These are phyloP conservation scores for Ruditapes philippinarum DNA, from an alignment of 1,140 invertebrate genomes.

Conservation along the genomic window DNA sequence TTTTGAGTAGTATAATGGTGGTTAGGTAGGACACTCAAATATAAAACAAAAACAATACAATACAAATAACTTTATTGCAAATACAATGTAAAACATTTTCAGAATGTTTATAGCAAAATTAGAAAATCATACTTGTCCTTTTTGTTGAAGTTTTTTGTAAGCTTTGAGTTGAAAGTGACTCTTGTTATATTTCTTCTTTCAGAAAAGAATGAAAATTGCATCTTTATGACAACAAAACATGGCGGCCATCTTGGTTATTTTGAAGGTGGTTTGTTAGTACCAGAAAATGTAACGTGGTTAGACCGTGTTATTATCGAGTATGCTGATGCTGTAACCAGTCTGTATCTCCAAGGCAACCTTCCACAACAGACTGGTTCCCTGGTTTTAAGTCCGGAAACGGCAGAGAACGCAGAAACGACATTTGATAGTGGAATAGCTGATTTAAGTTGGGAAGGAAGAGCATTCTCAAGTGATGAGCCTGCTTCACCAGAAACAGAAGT, in stretches of 20 bases:
- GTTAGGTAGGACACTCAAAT: too few relatives aligned
- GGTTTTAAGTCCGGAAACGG: background rate
- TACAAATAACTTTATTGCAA: too few relatives aligned
- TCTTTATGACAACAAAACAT: constrained; percentile 94
- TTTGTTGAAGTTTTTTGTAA: too few relatives aligned
- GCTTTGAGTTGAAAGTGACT: too few relatives aligned
- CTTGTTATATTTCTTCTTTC: constrained; percentile 85
- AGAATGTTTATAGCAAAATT: too few relatives aligned
- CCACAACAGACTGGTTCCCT: constrained; percentile 8
- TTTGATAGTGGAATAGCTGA: background rate
- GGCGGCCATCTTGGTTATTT: constrained; percentile 97
- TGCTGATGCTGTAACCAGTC: constrained; percentile 79
- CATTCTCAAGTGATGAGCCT: background rate
- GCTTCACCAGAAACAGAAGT: too few relatives aligned
- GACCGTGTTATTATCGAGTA: constrained; percentile 92
- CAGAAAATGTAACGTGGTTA: constrained; percentile 96
- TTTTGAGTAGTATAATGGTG: too few relatives aligned
- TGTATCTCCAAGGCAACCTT: constrained; percentile 52
- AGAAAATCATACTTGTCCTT: too few relatives aligned
- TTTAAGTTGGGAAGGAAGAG: background rate
- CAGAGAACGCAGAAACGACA: background rate
- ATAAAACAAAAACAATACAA: too few relatives aligned
- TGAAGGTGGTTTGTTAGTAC: constrained; percentile 89
- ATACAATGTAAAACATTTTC: too few relatives aligned
- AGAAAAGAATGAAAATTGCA: constrained; percentile 90